phyloP scores from a whole-genome alignment of 2,888 invertebrate species.

The Drosophila paranaensis region DNA sequence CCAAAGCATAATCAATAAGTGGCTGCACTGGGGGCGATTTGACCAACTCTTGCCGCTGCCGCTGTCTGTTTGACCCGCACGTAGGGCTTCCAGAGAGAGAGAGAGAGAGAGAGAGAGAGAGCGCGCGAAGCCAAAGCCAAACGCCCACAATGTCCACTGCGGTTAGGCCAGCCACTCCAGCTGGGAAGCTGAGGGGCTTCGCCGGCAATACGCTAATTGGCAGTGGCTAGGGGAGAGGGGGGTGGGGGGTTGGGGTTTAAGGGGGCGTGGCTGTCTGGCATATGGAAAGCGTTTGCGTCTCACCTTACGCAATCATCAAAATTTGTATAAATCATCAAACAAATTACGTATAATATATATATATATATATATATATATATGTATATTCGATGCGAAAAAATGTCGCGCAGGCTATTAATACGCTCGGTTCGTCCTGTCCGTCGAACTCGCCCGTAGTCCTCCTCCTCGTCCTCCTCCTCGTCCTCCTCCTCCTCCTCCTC shows the following conservation, averaged over 20 bases:
- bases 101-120: constrained; percentile 1
- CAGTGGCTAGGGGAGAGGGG: not conserved
- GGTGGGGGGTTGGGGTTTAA: no score
- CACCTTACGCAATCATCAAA: constrained; percentile 32
- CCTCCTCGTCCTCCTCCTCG: not conserved
- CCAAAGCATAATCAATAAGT: constrained; percentile 4
- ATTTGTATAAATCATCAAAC: constrained; percentile 71
- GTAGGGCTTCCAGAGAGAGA: constrained; percentile 38
- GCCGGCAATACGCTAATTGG: constrained; percentile 5
- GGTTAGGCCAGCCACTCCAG: constrained; percentile 19
- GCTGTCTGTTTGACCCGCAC: constrained; percentile 9
- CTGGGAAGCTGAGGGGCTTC: constrained; percentile 49
- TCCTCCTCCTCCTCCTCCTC: not conserved
- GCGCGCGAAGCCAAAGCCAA: constrained; percentile 34
- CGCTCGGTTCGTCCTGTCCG: constrained; percentile 25
- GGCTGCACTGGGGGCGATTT: not conserved
- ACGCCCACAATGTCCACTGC: constrained; percentile 38
- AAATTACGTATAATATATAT: constrained; percentile 54
- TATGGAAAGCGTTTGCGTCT: constrained; percentile 25
- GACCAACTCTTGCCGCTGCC: not conserved
- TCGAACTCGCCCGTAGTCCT: constrained; percentile 1
- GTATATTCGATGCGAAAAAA: constrained; percentile 52
- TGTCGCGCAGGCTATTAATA: constrained; percentile 54
- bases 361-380: not conserved
- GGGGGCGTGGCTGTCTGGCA: not conserved